These are phyloP conservation scores for Linnaemya vulpina DNA, from an alignment of 2,888 invertebrate genomes.

Conservation along the genomic window DNA sequence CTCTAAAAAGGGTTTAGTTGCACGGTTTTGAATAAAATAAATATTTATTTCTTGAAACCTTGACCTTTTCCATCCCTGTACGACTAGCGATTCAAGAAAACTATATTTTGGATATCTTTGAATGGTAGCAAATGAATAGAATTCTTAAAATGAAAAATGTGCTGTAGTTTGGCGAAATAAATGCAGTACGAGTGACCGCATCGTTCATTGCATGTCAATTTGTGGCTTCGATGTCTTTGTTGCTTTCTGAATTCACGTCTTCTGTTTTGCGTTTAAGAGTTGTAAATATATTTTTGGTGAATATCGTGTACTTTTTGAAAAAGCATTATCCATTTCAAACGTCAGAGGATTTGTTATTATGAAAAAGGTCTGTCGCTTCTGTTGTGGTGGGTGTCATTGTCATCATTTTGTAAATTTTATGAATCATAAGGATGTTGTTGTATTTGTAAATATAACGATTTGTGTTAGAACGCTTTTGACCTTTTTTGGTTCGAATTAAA, in stretches of 20 bases:
- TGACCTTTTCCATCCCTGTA: neutral
- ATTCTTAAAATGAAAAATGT: too few species aligned
- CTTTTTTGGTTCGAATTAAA: constrained; percentile 28
- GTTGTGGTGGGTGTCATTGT: neutral
- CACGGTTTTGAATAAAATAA: neutral
- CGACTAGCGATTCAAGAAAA: neutral
- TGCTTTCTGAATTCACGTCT: neutral
- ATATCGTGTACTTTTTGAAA: neutral
- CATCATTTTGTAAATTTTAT: neutral
- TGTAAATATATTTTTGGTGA: neutral
- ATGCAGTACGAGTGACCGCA: too few species aligned
- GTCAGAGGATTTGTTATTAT: neutral
- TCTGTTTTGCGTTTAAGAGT: neutral
- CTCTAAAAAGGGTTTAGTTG: neutral
- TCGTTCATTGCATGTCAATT: neutral
- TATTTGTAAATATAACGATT: constrained; percentile 30
- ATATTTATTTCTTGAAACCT: too few species aligned
- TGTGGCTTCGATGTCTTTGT: constrained; percentile 1
- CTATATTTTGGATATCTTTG: too few species aligned
- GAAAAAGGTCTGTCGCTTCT: neutral
- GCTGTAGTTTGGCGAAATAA: too few species aligned
- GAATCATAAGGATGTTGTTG: neutral
- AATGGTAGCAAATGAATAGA: too few species aligned
- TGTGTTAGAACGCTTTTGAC: constrained; percentile 28
- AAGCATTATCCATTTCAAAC: neutral